Percentiles rank a stretch among this genome's conserved stretches.
These are phyloP conservation scores for Clunio marinus DNA, from an alignment of 2,888 invertebrate genomes.

Conservation along the genomic window DNA sequence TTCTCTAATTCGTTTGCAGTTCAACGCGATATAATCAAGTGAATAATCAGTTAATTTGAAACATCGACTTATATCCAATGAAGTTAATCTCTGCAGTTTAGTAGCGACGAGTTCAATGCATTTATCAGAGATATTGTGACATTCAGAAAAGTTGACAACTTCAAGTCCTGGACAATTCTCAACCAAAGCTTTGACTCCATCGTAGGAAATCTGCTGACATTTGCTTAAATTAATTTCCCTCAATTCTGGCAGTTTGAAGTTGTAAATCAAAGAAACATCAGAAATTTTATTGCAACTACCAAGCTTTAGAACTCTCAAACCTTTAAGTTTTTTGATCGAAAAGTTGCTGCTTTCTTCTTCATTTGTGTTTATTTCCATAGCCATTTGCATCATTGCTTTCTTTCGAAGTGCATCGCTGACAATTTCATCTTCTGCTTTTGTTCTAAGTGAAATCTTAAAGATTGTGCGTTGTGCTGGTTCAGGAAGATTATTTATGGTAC, in stretches of 20 bases:
- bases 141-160: slow-evolving; percentile 62
- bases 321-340: slow-evolving; percentile 53
- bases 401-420: slow-evolving; percentile 63
- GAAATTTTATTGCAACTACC: slow-evolving; percentile 67
- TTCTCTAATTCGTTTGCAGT: slow-evolving; percentile 51
- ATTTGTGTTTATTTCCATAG: slow-evolving; percentile 53
- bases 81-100: slow-evolving; percentile 48
- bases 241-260: slow-evolving; percentile 63
- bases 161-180: slow-evolving; percentile 67
- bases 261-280: slow-evolving; percentile 66
- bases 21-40: slow-evolving; percentile 52
- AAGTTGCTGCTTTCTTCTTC: slow-evolving; percentile 52
- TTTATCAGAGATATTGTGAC: slow-evolving; percentile 64
- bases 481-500: background rate
- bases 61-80: slow-evolving; percentile 53
- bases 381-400: slow-evolving; percentile 59
- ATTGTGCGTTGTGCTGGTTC: slow-evolving; percentile 41
- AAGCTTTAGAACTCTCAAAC: slow-evolving; percentile 59
- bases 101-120: slow-evolving; percentile 54
- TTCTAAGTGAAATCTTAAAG: slow-evolving; percentile 58
- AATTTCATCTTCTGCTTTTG: slow-evolving; percentile 66
- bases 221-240: slow-evolving; percentile 60
- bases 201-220: slow-evolving; percentile 65
- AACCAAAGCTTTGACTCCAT: slow-evolving; percentile 61
- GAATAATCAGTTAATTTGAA: slow-evolving; percentile 55